These are phyloP conservation scores for Pseudois nayaur DNA, from an alignment of 2,113 vertebrate species.

Conservation along the genomic window DNA sequence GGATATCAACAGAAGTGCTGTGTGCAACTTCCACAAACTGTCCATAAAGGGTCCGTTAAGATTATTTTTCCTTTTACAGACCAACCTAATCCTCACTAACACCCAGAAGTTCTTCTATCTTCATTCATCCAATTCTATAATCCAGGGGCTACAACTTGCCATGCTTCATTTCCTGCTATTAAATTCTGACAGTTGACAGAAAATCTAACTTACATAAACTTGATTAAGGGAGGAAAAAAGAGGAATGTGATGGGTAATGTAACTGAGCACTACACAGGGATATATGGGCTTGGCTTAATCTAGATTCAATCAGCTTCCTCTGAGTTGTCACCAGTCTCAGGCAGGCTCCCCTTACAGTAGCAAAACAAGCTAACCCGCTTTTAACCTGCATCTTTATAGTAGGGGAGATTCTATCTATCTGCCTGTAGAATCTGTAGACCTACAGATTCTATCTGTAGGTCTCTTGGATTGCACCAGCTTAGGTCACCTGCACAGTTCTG, in stretches of 20 bases:
- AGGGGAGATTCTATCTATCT: background rate
- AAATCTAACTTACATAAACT: background rate
- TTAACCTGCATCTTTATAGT: background rate
- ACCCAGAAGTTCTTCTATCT: background rate
- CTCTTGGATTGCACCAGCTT: background rate
- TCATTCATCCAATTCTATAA: background rate
- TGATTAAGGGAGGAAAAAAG: background rate
- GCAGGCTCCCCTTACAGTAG: background rate
- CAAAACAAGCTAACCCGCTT: background rate
- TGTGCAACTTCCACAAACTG: background rate
- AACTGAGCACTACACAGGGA: background rate
- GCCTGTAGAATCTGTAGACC: background rate
- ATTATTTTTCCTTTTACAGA: background rate
- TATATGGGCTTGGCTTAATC: background rate
- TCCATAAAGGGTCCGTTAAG: background rate
- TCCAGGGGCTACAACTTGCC: background rate
- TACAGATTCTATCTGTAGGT: background rate
- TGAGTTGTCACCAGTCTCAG: background rate
- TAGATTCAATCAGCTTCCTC: background rate
- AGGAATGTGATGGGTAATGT: background rate
- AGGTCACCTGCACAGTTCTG: background rate
- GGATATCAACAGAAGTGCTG: background rate
- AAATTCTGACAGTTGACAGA: slow-evolving; percentile 17
- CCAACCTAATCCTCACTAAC: background rate
- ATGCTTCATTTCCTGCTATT: background rate